Evolutionary conservation across 2,113 vertebrate genomes (phyloP).

Genomic region (Clarias macrocephalus): DNA sequence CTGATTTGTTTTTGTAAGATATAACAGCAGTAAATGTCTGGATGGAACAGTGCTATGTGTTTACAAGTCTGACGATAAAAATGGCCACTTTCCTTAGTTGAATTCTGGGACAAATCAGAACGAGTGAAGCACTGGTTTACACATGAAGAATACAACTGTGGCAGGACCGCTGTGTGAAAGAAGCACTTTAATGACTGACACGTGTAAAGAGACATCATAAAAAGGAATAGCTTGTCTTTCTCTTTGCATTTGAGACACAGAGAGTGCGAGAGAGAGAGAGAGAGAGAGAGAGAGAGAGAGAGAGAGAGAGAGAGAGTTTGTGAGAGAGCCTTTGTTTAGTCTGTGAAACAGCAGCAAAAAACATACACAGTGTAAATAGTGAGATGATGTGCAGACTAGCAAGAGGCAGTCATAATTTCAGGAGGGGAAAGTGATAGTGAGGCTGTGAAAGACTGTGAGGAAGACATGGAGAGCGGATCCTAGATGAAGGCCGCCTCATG

Average conservation of each 20-base stretch:
- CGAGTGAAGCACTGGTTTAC: background rate
- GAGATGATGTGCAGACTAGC: conserved; percentile 23
- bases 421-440: conserved; percentile 14
- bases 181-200: conserved; percentile 31
- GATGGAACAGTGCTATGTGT: background rate
- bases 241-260: background rate
- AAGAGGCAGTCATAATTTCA: background rate
- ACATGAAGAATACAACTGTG: conserved; percentile 3
- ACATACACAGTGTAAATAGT: conserved; percentile 33
- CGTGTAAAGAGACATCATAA: conserved; percentile 38
- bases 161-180: conserved; percentile 24
- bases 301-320: background rate
- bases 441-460: conserved; percentile 31
- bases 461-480: conserved; percentile 38
- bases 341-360: conserved; percentile 46
- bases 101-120: background rate
- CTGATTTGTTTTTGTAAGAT: background rate
- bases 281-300: background rate
- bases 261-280: background rate
- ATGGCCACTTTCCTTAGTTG: background rate
- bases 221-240: background rate
- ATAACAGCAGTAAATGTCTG: conserved; percentile 13
- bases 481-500: conserved; percentile 43
- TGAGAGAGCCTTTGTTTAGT: background rate
- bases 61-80: background rate